Evolutionary conservation across 2,888 invertebrate species (phyloP).

Genomic region (Acleris cristana): DNA sequence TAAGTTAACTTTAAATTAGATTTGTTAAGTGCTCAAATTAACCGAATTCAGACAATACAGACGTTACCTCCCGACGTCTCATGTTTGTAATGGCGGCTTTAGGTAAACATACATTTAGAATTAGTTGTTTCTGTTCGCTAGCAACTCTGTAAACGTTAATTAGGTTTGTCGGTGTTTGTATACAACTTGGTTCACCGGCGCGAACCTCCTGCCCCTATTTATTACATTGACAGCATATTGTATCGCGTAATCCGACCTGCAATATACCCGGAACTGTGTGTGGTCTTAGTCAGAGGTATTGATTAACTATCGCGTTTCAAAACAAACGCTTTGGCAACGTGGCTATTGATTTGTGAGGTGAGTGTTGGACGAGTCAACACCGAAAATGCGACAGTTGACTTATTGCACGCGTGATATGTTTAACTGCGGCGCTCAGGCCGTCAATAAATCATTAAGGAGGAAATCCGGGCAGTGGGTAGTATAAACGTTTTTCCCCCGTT

Average conservation of each 20-base stretch:
- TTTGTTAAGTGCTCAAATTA: too few relatives aligned
- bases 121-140: too few relatives aligned
- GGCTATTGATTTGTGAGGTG: slow-evolving; percentile 29
- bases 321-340: slow-evolving; percentile 28
- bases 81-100: too few relatives aligned
- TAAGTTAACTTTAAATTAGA: too few relatives aligned
- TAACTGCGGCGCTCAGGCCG: too few relatives aligned
- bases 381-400: slow-evolving; percentile 12
- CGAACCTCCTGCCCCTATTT: slow-evolving; percentile 22
- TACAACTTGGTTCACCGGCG: slow-evolving; percentile 11
- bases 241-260: slow-evolving; percentile 28
- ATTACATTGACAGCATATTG: slow-evolving; percentile 15
- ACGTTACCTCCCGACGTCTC: too few relatives aligned
- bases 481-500: too few relatives aligned
- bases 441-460: too few relatives aligned
- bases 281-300: slow-evolving; percentile 28
- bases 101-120: too few relatives aligned
- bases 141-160: too few relatives aligned
- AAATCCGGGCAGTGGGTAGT: too few relatives aligned
- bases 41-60: too few relatives aligned
- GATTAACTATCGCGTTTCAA: slow-evolving; percentile 33
- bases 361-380: slow-evolving; percentile 13
- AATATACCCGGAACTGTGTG: slow-evolving; percentile 32
- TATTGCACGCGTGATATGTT: neutral
- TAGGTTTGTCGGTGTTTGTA: neutral